Base-by-base conservation (phyloP, 2,113 vertebrate species). In the Hyaena hyaena region DNA sequence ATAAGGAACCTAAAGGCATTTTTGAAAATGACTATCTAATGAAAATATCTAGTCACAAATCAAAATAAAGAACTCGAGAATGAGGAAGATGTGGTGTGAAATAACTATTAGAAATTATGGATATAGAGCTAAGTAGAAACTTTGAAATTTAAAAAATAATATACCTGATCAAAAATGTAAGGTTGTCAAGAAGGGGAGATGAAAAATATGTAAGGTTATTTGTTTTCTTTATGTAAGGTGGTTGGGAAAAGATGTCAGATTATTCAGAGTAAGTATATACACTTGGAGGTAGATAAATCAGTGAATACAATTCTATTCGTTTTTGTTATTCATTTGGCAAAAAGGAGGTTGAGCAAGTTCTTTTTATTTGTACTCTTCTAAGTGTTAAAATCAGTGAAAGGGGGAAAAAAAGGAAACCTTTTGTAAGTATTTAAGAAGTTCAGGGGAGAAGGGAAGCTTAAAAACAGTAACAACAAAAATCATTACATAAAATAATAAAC, bases 261-360 rank as follows among this genome's bases (percentile, higher is more conserved):
- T 63, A 91, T 88, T 97, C 8, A 33, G 11, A 85, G 19, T 74
- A 15, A 87, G 31, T 2, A 3, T 48, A 65, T 65, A 35, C 69
- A 69, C 15, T 50, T 63, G 14, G 63, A 95, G 35, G 26, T 12
- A 82, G 39, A 83, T 90, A 93, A 93, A 61, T 76, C 61, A 90
- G 6, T 73, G 31, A 91, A n/a, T 35, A 82, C 3, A 0, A 9
- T 74, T 96, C 10, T 92, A 71, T 63, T 76, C 7, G 81, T 48
- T 96, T 93, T 84, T 85, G 45, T 74, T 69, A 68, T 86, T 93
- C n/a, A 88, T 73, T 89, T n/a, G 66, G 82, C 19, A 77, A 94
- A 71, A 45, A 95, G 58, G 16, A 66, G 43, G 69, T n/a, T 81
- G 26, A 90, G 7, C n/a, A 89, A 92, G 21, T 83, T 91, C 7